Conservation (phyloP, 2,797 vertebrate species). For the Bovichtus variegatus region DNA sequence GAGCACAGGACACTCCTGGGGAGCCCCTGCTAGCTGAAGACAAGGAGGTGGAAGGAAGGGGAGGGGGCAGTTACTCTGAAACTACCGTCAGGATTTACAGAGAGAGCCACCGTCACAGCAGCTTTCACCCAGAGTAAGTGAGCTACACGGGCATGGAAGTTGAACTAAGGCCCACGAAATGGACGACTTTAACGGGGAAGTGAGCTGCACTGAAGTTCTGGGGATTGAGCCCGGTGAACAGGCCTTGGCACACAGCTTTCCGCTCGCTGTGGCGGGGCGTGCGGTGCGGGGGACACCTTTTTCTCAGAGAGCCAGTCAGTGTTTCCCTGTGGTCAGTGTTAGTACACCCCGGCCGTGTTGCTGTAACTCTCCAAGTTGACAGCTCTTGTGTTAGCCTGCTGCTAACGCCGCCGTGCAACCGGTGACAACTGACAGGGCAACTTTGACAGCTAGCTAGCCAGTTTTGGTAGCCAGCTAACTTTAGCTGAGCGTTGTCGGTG, state of each 20-base stretch:
- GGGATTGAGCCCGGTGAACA: constrained; percentile 76
- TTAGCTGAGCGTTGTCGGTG: constrained; percentile 62
- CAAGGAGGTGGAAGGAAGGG: constrained; percentile 72
- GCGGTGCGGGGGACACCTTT: constrained; percentile 60
- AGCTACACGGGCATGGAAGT: constrained; percentile 86
- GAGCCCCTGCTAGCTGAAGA: constrained; percentile 66
- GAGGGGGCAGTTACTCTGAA: constrained; percentile 79
- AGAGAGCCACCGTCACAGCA: constrained; percentile 70
- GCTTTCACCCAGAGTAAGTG: constrained; percentile 86
- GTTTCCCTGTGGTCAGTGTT: constrained; percentile 63
- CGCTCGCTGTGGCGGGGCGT: constrained; percentile 59
- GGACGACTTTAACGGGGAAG: constrained; percentile 84
- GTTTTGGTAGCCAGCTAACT: constrained; percentile 76
- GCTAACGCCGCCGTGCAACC: constrained; percentile 78
- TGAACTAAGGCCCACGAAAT: constrained; percentile 85
- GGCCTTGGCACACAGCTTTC: constrained; percentile 75
- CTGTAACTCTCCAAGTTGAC: constrained; percentile 83
- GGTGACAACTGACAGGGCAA: constrained; percentile 84
- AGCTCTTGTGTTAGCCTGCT: constrained; percentile 79
- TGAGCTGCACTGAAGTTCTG: constrained; percentile 81
- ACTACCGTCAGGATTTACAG: constrained; percentile 83
- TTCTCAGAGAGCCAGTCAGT: constrained; percentile 43
- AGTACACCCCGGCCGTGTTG: constrained; percentile 53
- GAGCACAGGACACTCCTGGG: constrained; percentile 72
- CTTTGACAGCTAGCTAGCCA: constrained; percentile 85